Conservation (phyloP, 1,140 invertebrate genomes). For the Lepidurus arcticus region DNA sequence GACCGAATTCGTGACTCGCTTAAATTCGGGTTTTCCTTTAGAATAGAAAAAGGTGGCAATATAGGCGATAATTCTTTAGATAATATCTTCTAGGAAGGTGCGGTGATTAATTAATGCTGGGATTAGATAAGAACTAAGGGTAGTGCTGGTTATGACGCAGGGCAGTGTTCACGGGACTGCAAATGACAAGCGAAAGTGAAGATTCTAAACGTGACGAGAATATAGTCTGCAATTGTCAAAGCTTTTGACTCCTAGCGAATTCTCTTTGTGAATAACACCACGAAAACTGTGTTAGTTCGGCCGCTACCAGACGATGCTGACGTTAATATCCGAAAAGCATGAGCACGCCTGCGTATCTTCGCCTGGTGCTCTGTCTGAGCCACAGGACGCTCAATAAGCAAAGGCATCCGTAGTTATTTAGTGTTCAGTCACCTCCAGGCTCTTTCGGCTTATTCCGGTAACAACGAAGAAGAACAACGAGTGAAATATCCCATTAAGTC, state of each 20-base stretch:
- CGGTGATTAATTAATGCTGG: background rate
- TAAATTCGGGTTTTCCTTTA: background rate
- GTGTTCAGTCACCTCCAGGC: background rate
- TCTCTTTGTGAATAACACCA: too few relatives aligned
- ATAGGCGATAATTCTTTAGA: background rate
- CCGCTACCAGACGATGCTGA: background rate
- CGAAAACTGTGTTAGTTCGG: background rate
- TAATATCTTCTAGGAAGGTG: background rate
- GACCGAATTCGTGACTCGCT: background rate
- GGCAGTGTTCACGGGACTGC: background rate
- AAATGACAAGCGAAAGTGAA: background rate
- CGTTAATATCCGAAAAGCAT: background rate
- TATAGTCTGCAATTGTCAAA: background rate
- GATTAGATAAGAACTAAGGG: background rate
- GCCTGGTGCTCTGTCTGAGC: background rate
- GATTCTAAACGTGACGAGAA: background rate
- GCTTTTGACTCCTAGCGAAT: too few relatives aligned
- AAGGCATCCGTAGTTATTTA: background rate
- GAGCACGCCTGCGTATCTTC: slow-evolving; percentile 7
- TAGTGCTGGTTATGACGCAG: background rate
- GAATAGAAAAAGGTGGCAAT: background rate
- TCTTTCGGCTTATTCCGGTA: background rate
- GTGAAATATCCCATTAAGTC: background rate
- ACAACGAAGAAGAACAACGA: background rate
- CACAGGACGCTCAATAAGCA: slow-evolving; percentile 4